phyloP scores from a whole-genome alignment of 2,797 vertebrate genomes.

The Smutsia gigantea region DNA sequence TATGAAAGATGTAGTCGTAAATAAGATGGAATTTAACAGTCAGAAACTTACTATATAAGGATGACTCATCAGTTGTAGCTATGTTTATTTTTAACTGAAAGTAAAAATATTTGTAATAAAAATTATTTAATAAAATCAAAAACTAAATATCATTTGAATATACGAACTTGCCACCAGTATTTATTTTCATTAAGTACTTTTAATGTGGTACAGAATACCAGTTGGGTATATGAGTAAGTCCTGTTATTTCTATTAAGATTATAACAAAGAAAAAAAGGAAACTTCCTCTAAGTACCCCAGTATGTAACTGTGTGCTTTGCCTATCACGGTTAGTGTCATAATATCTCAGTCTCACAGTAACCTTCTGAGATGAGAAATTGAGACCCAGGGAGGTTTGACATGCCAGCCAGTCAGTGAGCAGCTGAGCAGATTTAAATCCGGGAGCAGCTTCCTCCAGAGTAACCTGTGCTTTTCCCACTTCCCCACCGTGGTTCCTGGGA shows the following conservation, averaged over 20 bases:
- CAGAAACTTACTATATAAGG: neutral
- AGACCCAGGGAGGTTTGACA: neutral
- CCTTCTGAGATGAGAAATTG: neutral
- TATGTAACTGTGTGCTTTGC: neutral
- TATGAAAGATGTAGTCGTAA: neutral
- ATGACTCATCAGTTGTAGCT: neutral
- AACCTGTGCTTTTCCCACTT: neutral
- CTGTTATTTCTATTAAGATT: slow-evolving; percentile 26
- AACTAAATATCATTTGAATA: neutral
- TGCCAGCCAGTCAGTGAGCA: neutral
- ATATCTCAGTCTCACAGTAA: neutral
- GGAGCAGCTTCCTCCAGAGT: neutral
- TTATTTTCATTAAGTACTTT: neutral
- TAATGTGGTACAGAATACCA: neutral
- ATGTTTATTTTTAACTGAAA: slow-evolving; percentile 43
- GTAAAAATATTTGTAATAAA: neutral
- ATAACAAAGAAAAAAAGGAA: neutral
- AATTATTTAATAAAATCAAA: neutral
- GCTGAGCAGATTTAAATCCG: neutral
- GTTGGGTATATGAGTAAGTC: neutral
- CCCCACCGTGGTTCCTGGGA: neutral
- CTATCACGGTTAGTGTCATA: neutral
- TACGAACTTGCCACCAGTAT: neutral
- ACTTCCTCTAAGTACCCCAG: neutral
- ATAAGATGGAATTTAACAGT: neutral